Evolutionary conservation across 2,888 invertebrate genomes (phyloP), one percentile per base, ranked within the genome.

Genomic region (Shargacucullia verbasci): DNA sequence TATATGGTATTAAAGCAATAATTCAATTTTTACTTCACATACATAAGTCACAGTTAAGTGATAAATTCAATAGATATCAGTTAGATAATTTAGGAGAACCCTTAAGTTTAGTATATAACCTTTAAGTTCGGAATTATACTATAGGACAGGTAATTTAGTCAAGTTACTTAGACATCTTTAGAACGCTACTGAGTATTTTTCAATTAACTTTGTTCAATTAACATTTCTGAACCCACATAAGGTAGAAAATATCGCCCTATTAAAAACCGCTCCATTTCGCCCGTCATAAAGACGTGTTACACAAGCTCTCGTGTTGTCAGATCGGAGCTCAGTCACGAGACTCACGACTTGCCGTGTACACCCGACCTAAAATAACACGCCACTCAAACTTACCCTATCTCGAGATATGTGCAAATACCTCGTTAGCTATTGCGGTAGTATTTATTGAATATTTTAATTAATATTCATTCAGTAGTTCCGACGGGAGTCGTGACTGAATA

Each of bases 271-370:
- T 67, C 65, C 65, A 74, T 65, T 73, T 78, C 65, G 72, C 74
- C 63, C 69, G 65, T 72, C 71, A 78, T 81, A 79, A 85, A 78
- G 81, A 83, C 76, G 76, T 79, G 73, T 79, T 78, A 76, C 73
- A 70, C 75, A 73, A 77, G 55, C 59, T 48, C 41, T 60, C 67
- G 67, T 76, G 80, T 82, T 84, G 80, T 78, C 81, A 79, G 83
- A 85, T 85, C 73, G 66, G 66, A 56, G 79, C 56, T 59, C 73
- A 83, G 79, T 81, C 84, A 84, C 84, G 84, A 83, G 80, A 82
- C 76, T 81, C 86, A 86, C 86, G 86, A 86, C 52, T 81, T 72
- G 59, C 73, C 76, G 78, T 78, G 81, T 76, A 68, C 65, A 65
- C 59, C 60, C 69, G 53, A 61, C 62, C 59, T 77, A 70, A 77